Evolutionary conservation across 2,113 vertebrate species (phyloP), one percentile per base, ranked within the genome.

Genomic region (Caranx melampygus): DNA sequence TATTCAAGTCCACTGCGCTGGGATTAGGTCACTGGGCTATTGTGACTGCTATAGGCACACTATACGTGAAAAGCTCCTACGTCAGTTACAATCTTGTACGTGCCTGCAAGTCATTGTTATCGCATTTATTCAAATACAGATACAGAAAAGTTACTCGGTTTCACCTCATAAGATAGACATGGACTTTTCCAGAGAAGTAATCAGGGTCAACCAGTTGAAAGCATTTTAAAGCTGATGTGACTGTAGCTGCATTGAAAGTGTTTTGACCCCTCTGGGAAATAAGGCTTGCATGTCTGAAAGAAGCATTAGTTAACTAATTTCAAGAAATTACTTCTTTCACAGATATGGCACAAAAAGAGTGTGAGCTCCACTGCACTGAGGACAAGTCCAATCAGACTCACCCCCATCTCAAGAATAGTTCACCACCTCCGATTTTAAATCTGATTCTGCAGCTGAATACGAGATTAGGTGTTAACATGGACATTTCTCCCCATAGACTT

Each of bases 381-480:
- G 42, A 58, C 18, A 52, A 44, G 20, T 49, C 75, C 0, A 52
- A 20, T 78, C 33, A 57, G 31, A 79, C 57, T 63, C 57, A 57
- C 0, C 15, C 15, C n/a, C 26, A 47, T 59, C 40, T 18, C 35
- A 26, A 47, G 58, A 76, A 44, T 26, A 45, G 21, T 21, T 77
- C 0, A 2, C 58, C 49, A 58, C 35, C 64, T 76, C 42, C 21
- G 4, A 63, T 33, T 65, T 33, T 44, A 65, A 81, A 86, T 84
- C 67, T 33, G 45, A 78, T 72, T 75, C 31, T 62, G 37, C 31
- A 35, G 34, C 73, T 59, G 20, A 80, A 81, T 71, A 79, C 63
- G 77, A 72, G 75, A 90, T 88, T 78, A 62, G 62, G 77, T 7
- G 13, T 75, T 47, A 63, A 78, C 37, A 31, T 69, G 71, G 72